Base-by-base conservation (phyloP, 2,888 invertebrate genomes). In the Ferrisia virgata region DNA sequence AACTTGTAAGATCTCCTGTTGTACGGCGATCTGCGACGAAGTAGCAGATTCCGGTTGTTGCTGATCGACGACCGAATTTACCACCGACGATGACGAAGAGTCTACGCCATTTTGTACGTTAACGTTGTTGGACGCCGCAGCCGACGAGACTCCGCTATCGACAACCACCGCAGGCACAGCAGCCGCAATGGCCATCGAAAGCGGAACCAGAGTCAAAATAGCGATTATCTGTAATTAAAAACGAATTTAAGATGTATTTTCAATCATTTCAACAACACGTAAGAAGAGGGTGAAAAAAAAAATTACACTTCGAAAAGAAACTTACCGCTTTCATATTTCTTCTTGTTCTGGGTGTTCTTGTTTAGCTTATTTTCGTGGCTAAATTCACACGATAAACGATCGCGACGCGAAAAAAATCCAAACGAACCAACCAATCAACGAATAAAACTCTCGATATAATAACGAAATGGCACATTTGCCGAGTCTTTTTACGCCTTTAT, bases 1-100 rank as follows among this genome's bases (percentile, higher is more conserved):
- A 2, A 76, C 72, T 18, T 28, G 13, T n/a, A 58, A 18, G 13
- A 58, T 28, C 8, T 83, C 72, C 11, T 82, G 64, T 36, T 83
- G 83, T 25, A 83, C 76, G 33, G 76, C 69, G 47, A 72, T 25
- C 31, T 83, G 83, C 40, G 72, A 69, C 40, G 72, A 69, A n/a
- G 43, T 40, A 18, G 25, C 25, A 15, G 72, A 69, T 40, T 83
- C 83, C 0, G 39, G 83, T 43, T 82, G 82, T 11, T 82, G 82
- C 18, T 72, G 31, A 15, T 33, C 36, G 36, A 47, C 81, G 6
- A 18, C 36, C 13, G 18, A 22, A 13, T 43, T 15, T 6, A 31
- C 33, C 13, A 39, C 64, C 13, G 53, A 53, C 22, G 53, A n/a
- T n/a, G n/a, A n/a, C n/a, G n/a, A n/a, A 4, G 25, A 43, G n/a